Base-by-base conservation (phyloP, 1,140 invertebrate species). In the Neotoxoptera formosana region DNA sequence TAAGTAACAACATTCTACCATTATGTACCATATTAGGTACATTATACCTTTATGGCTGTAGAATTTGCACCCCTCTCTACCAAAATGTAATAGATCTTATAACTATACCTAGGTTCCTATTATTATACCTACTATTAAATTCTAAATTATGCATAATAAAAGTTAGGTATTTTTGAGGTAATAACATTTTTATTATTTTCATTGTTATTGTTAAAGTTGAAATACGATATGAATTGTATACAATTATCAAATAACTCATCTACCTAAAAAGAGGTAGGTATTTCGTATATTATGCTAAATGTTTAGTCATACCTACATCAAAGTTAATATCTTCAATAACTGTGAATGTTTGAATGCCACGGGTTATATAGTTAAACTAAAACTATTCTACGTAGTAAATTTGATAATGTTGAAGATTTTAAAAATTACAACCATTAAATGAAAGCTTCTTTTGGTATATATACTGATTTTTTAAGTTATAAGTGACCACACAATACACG, bases 1-100 rank as follows among this genome's bases (percentile, higher is more conserved):
- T 14, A 67, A 67, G 60, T 67, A n/a, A 67, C 60, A 11, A n/a
- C 60, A 67, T n/a, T n/a, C 17, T n/a, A 67, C 4, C 30, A 67
- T n/a, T 67, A 67, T 67, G 60, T 67, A 67, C 60, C 60, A 67
- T 67, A 67, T 67, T 67, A 67, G 60, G 60, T 67, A 67, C 60
- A 2, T n/a, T n/a, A n/a, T 67, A n/a, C 3, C 30, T 30, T 60
- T 30, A 30, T 17, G 30, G 60, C 9, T 17, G 14, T 67, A 3
- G 14, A 67, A 67, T 67, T 30, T n/a, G 14, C 60, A 67, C 2
- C 30, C 1, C 9, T 30, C 30, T 9, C 7, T 25, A 67, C 11
- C 6, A 67, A 67, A 67, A 67, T 17, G 14, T 14, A 67, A 67
- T 67, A 67, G 30, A 17, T 76, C 1, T 76, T 76, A 6, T 76